Evolutionary conservation across 2,797 vertebrate species (phyloP), one percentile per base, ranked within the genome.

Genomic region (Galagoides demidoff): DNA sequence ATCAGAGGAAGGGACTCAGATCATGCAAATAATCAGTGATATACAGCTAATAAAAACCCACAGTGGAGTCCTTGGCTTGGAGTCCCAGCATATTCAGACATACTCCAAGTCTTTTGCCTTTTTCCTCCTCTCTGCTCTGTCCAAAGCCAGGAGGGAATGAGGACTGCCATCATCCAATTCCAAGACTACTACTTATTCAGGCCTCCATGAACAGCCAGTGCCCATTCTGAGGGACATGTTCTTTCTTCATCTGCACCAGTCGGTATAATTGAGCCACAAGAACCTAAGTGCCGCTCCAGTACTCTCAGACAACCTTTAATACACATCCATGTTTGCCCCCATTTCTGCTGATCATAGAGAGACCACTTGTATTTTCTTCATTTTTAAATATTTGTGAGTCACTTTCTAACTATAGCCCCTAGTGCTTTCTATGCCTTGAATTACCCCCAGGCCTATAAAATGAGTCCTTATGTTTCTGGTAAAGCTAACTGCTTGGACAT

Each of bases 331-430:
- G 3, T 86, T 79, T 63, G 68, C 49, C 83, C 29, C 29, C 59
- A 9, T 90, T 88, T 74, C n/a, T 83, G n/a, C 52, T 85, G 17
- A 71, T 76, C 20, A 61, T 92, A 86, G 78, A 93, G 73, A 77
- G n/a, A 20, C 31, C 6, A 13, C 29, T 19, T 49, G 5, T 14
- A 37, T 90, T 68, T 61, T 90, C 82, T 85, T 88, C 39, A 78
- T 59, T 94, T 95, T 77, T 77, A 66, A 89, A 83, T 52, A 64
- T 22, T 81, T 64, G 20, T 10, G 34, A 84, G 19, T 78, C 37
- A 71, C 11, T 79, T 94, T 70, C 27, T 59, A 20, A 20, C 49
- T 55, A 45, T 2, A n/a, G 11, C 71, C 3, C 57, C 25, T 25
- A 12, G 3, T 73, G 64, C 57, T 93, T 89, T 74, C 37, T 22